These are phyloP conservation scores for Platynereis dumerilii DNA, from an alignment of 2,888 invertebrate genomes.

Conservation along the genomic window DNA sequence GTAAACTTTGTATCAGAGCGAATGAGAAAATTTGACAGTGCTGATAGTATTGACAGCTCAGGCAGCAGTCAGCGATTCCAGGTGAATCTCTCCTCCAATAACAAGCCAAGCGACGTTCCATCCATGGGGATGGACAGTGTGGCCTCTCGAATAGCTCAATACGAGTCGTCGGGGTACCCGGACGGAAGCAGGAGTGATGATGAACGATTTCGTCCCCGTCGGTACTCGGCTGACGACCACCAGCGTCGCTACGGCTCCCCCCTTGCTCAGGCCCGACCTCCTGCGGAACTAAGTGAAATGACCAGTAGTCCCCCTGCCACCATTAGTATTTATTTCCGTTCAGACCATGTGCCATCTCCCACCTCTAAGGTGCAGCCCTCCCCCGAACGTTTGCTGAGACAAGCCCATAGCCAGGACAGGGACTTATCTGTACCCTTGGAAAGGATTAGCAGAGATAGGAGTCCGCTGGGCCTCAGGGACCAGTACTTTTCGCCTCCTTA, in stretches of 20 bases:
- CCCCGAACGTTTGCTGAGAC: conserved; percentile 16
- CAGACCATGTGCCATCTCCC: conserved; percentile 12
- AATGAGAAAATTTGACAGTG: conserved; percentile 32
- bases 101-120: not conserved
- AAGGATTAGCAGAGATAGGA: conserved; percentile 12
- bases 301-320: conserved; percentile 29
- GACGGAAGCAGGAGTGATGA: conserved; percentile 15
- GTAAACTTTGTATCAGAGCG: conserved; percentile 34
- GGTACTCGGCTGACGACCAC: conserved; percentile 1
- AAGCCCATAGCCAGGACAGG: not conserved
- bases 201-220: not conserved
- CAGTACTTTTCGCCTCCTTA: conserved; percentile 13
- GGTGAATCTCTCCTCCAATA: not conserved
- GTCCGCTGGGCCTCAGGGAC: conserved; percentile 14
- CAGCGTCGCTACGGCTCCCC: conserved; percentile 7
- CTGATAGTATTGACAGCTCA: conserved; percentile 21
- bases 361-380: conserved; percentile 25
- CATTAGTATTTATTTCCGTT: conserved; percentile 34
- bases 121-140: conserved; percentile 46
- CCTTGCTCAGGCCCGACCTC: conserved; percentile 18
- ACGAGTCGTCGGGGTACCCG: conserved; percentile 43
- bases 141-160: conserved; percentile 54
- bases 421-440: conserved; percentile 7
- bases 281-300: conserved; percentile 19
- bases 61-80: conserved; percentile 9